Evolutionary conservation across 2,888 invertebrate species (phyloP), one percentile per base, ranked within the genome.

Genomic region (Drosophila neotestacea): DNA sequence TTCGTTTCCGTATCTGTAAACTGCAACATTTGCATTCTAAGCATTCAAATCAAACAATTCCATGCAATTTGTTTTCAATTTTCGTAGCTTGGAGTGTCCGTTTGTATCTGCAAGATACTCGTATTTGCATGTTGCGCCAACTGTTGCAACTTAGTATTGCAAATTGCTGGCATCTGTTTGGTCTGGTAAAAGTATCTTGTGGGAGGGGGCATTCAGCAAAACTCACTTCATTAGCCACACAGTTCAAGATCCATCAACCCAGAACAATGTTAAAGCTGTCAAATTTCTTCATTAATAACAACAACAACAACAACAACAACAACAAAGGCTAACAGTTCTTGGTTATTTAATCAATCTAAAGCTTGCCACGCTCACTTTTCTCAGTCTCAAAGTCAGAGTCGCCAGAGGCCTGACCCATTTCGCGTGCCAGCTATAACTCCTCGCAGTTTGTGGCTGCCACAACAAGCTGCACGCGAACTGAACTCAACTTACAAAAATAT

Each of bases 61-160:
- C 74, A 61, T 58, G 73, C 86, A 85, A 83, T 85, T 82, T 73
- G 66, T 77, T 82, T 82, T 86, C 73, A 83, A 85, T 86, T 82
- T 79, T 34, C 55, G 55, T 55, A 36, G 69, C 56, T 60, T 55
- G 48, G 28, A 46, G 39, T 63, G 55, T 58, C 63, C 38, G 68
- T 59, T 55, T 60, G 65, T 77, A 58, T 73, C 65, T 70, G 52
- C 70, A 32, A 68, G 79, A 55, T 77, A 74, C 38, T 38, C 10
- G 22, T 34, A 55, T 75, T 70, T 73, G 73, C 73, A 75, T 69
- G 67, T 70, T 73, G 62, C 66, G 64, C 66, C 83, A 79, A 73
- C 85, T 82, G 81, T 72, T 68, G 79, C 66, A 81, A 79, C 58
- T 72, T n/a, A n/a, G n/a, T n/a, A 48, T 47, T 69, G 55, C 68